These are phyloP conservation scores for Drosophila mimica DNA, from an alignment of 2,888 invertebrate species.

Conservation along the genomic window DNA sequence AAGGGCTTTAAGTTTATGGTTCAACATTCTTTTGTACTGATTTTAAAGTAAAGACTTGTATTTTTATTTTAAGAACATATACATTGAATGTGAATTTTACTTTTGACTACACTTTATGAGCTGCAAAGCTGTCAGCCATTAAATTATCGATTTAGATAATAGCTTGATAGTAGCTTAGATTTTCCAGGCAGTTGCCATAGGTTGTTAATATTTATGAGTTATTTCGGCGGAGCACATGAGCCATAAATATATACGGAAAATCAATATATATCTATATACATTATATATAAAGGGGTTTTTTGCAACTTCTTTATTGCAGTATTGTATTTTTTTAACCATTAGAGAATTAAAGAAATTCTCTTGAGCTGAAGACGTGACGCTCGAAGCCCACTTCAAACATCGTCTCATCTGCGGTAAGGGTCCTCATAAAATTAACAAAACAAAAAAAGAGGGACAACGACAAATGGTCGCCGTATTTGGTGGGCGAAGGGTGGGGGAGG, in stretches of 20 bases:
- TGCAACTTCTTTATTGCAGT: not conserved
- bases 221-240: constrained; percentile 12
- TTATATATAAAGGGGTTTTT: constrained; percentile 2
- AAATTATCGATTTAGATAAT: constrained; percentile 13
- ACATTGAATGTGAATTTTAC: not conserved
- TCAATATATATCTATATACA: constrained; percentile 10
- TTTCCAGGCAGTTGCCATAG: constrained; percentile 26
- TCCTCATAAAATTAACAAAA: constrained; percentile 38
- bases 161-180: constrained; percentile 15
- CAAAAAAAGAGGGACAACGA: constrained; percentile 13
- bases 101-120: not conserved
- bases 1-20: no score
- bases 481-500: not conserved
- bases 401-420: constrained; percentile 23
- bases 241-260: constrained; percentile 37
- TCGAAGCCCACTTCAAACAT: constrained; percentile 27
- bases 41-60: not conserved
- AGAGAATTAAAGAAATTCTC: constrained; percentile 39
- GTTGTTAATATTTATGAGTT: constrained; percentile 32
- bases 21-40: not conserved
- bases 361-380: constrained; percentile 19
- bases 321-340: constrained; percentile 23
- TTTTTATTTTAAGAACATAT: not conserved
- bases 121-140: constrained; percentile 1
- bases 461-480: constrained; percentile 8